A percentile compares a stretch with the other conserved stretches of the same genome.
These are phyloP conservation scores for Psettodes erumei DNA, from an alignment of 2,113 vertebrate species.

Conservation along the genomic window DNA sequence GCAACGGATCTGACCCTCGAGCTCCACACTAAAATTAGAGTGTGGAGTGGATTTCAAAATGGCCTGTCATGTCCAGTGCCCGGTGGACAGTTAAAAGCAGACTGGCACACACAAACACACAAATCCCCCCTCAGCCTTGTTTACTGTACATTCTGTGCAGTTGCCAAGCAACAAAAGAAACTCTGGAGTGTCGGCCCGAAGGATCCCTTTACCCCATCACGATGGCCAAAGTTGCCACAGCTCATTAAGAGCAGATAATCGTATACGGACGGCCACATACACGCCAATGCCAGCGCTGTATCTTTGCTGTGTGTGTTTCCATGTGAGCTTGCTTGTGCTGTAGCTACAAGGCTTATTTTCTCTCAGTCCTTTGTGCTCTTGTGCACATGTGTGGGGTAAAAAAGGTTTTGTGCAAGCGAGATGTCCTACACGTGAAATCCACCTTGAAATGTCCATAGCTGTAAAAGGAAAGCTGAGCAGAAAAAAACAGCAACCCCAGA, in stretches of 20 bases:
- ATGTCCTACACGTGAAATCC: slow-evolving; percentile 4
- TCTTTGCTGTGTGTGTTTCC: slow-evolving; percentile 38
- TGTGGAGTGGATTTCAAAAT: slow-evolving; percentile 56
- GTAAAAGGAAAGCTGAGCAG: neutral
- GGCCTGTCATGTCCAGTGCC: slow-evolving; percentile 24
- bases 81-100: slow-evolving; percentile 56
- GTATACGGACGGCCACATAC: slow-evolving; percentile 8
- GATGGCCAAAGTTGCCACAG: slow-evolving; percentile 5
- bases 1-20: neutral
- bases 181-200: neutral
- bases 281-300: neutral
- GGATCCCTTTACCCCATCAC: slow-evolving; percentile 4
- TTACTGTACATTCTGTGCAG: slow-evolving; percentile 38
- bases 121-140: slow-evolving; percentile 44
- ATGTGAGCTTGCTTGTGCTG: neutral
- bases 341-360: slow-evolving; percentile 45
- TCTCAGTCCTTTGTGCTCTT: no score
- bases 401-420: neutral
- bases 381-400: neutral
- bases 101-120: slow-evolving; percentile 20
- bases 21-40: slow-evolving; percentile 63
- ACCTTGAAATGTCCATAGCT: slow-evolving; percentile 23
- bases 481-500: neutral
- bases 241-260: slow-evolving; percentile 12
- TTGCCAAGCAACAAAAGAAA: slow-evolving; percentile 49